Conservation (phyloP, 2,888 invertebrate species). For the Thereva unica region DNA sequence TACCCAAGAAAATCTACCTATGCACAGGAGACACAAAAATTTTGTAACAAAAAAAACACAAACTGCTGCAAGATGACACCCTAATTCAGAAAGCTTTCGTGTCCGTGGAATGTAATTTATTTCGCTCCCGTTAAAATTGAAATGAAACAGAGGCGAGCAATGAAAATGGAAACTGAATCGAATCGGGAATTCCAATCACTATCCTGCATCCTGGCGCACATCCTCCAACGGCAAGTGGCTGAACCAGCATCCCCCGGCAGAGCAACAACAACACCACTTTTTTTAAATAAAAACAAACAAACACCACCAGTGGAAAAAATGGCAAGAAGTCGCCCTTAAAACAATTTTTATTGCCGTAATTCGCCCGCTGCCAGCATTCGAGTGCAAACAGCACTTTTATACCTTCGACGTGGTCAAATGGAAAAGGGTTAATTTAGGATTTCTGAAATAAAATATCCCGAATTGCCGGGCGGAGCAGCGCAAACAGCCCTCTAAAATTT, state of each 20-base stretch:
- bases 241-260: too few relatives aligned
- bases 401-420: constrained; percentile 41
- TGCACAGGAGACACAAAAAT: too few relatives aligned
- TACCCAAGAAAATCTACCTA: too few relatives aligned
- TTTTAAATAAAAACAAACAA: too few relatives aligned
- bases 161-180: constrained; percentile 35
- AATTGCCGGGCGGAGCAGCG: constrained; percentile 14
- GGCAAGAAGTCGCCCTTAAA: not conserved
- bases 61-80: constrained; percentile 5
- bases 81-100: constrained; percentile 5
- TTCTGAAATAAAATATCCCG: constrained; percentile 24
- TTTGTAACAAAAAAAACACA: too few relatives aligned
- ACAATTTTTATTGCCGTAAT: constrained; percentile 31
- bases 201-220: not conserved
- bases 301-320: too few relatives aligned
- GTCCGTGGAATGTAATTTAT: constrained; percentile 24
- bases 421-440: constrained; percentile 35
- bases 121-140: constrained; percentile 28
- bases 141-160: constrained; percentile 10
- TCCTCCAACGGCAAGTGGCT: not conserved
- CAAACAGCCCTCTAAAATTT: constrained; percentile 36
- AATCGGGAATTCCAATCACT: constrained; percentile 37
- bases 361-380: not conserved
- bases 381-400: constrained; percentile 37
- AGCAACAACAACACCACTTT: too few relatives aligned